Evolutionary conservation across 2,888 invertebrate genomes (phyloP).

Genomic region (Hyles lineata): DNA sequence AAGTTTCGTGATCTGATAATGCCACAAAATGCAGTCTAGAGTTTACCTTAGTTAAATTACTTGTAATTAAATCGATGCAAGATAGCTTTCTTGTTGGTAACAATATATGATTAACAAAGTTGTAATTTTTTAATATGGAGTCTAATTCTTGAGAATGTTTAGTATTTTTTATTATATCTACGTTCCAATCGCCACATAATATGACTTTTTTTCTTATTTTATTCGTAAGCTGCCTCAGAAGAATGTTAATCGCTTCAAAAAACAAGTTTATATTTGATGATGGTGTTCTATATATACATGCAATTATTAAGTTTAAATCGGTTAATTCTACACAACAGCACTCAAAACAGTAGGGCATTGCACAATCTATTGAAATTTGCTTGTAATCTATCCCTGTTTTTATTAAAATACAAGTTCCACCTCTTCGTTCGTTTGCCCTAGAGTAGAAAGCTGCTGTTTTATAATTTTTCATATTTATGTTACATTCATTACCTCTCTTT

Average conservation of each 20-base stretch:
- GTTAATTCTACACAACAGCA: background rate
- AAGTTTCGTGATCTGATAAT: too few relatives aligned
- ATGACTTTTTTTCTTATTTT: too few relatives aligned
- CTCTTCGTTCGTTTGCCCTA: background rate
- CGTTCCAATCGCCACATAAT: background rate
- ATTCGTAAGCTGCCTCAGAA: background rate
- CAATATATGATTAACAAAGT: too few relatives aligned
- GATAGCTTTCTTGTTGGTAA: too few relatives aligned
- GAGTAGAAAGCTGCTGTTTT: background rate
- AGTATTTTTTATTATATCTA: background rate
- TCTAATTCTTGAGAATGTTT: background rate
- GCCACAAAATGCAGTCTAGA: too few relatives aligned
- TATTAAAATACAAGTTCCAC: background rate
- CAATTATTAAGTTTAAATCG: slow-evolving; percentile 9
- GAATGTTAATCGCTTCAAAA: background rate
- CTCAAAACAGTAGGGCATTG: background rate
- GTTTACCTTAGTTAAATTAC: too few relatives aligned
- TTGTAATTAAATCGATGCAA: too few relatives aligned
- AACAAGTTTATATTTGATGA: background rate
- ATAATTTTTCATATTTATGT: background rate
- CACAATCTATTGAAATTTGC: background rate
- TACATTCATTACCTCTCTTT: background rate
- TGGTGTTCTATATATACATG: background rate
- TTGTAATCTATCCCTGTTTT: background rate
- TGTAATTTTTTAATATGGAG: background rate